Percentiles rank a stretch among this genome's conserved stretches.
Conservation (phyloP, 2,113 vertebrate genomes). For the Puma concolor region DNA sequence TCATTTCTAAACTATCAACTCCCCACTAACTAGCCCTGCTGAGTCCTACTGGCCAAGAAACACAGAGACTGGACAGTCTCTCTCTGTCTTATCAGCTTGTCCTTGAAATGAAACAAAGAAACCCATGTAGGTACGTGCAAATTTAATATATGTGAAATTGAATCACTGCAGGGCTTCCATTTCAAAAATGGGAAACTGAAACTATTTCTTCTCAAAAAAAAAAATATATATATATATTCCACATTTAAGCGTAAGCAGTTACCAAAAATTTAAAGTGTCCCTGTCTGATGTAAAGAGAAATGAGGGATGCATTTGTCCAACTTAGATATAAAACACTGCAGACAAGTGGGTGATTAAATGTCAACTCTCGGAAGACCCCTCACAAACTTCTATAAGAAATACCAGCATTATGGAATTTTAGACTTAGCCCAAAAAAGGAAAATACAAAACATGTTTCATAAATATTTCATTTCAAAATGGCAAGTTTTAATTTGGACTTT, state of each 20-base stretch:
- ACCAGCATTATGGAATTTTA: neutral
- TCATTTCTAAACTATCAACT: neutral
- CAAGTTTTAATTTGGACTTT: conserved; percentile 5
- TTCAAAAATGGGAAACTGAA: neutral
- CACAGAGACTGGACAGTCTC: neutral
- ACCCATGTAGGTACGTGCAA: neutral
- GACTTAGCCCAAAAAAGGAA: neutral
- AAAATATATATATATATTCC: neutral
- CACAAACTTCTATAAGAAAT: neutral
- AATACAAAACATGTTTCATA: conserved; percentile 31
- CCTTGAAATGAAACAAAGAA: neutral
- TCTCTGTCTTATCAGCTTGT: neutral
- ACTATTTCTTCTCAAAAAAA: neutral
- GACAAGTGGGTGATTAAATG: neutral
- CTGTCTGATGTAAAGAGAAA: neutral
- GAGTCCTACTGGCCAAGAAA: neutral
- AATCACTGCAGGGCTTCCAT: neutral
- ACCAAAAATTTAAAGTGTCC: neutral
- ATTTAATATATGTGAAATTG: conserved; percentile 4
- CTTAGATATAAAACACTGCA: neutral
- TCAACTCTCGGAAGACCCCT: neutral
- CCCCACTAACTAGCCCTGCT: neutral
- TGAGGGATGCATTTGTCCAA: neutral
- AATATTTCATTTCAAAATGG: conserved; percentile 59
- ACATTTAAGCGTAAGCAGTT: neutral